phyloP scores from a whole-genome alignment of 2,113 vertebrate genomes.

The Lucifuga dentata region DNA sequence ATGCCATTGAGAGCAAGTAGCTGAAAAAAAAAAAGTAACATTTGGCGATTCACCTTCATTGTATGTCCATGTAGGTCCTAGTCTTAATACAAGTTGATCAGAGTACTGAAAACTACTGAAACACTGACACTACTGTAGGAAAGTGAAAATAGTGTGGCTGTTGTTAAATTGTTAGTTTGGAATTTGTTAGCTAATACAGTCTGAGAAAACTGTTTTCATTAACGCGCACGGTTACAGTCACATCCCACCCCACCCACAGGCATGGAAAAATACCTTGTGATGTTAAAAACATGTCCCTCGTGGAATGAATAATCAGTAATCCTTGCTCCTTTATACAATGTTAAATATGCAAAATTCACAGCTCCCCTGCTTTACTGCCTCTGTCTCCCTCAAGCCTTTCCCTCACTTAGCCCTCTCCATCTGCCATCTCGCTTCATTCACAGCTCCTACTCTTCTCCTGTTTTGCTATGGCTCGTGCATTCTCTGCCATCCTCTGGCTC shows the following conservation, averaged over 20 bases:
- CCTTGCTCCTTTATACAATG: slow-evolving; percentile 62
- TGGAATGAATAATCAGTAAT: slow-evolving; percentile 60
- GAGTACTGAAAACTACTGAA: too few species aligned
- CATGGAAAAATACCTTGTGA: slow-evolving; percentile 38
- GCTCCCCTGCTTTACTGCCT: slow-evolving; percentile 53
- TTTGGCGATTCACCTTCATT: too few species aligned
- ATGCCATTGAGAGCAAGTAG: not conserved
- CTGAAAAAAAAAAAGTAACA: slow-evolving; percentile 1
- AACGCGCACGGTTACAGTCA: slow-evolving; percentile 15
- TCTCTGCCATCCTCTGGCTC: slow-evolving; percentile 50
- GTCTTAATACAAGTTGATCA: not conserved
- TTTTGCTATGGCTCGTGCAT: slow-evolving; percentile 66
- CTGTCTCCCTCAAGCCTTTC: slow-evolving; percentile 61
- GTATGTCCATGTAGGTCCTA: not conserved
- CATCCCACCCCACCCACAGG: slow-evolving; percentile 54
- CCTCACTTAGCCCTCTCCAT: slow-evolving; percentile 71
- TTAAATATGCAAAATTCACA: slow-evolving; percentile 72
- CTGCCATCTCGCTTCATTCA: slow-evolving; percentile 61
- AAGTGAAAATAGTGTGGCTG: too few species aligned
- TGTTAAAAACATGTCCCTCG: slow-evolving; percentile 59
- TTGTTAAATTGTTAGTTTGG: too few species aligned
- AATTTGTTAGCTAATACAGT: too few species aligned
- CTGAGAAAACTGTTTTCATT: too few species aligned
- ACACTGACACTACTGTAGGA: too few species aligned
- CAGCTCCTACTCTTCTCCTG: slow-evolving; percentile 58